Conservation (phyloP, 2,797 vertebrate species). For the Crax fasciolata region DNA sequence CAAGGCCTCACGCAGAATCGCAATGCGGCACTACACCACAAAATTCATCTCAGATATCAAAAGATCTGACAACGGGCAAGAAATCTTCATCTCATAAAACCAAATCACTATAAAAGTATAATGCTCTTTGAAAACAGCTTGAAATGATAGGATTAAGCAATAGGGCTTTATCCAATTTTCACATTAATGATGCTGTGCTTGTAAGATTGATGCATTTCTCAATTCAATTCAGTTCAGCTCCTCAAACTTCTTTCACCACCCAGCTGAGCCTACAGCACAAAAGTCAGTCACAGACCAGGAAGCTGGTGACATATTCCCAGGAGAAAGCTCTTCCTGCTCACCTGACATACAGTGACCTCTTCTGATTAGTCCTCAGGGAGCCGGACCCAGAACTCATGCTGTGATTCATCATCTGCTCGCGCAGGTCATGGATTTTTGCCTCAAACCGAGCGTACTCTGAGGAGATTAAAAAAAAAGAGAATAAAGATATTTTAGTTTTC, state of each 20-base stretch:
- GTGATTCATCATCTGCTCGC: conserved; percentile 99
- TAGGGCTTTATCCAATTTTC: background rate
- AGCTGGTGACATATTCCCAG: background rate
- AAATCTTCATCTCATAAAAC: background rate
- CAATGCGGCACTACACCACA: background rate
- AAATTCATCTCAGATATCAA: background rate
- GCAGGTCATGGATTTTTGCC: conserved; percentile 99
- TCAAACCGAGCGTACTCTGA: conserved; percentile 97
- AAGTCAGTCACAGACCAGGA: background rate
- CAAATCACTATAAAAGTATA: background rate
- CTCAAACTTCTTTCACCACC: background rate
- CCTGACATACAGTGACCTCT: conserved; percentile 98
- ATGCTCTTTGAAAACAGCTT: background rate
- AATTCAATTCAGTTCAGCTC: background rate
- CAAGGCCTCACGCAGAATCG: background rate
- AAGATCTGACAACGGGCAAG: background rate
- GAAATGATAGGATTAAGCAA: background rate
- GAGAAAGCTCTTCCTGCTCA: conserved; percentile 72
- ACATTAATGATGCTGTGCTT: background rate
- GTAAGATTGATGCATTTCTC: background rate
- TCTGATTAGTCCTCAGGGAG: conserved; percentile 96
- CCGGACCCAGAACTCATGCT: conserved; percentile 99
- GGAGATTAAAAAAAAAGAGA: conserved; percentile 50
- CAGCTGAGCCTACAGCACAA: background rate
- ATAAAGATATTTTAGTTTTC: conserved; percentile 42